Base-by-base conservation (phyloP, 2,113 vertebrate species). In the Diglossa brunneiventris region DNA sequence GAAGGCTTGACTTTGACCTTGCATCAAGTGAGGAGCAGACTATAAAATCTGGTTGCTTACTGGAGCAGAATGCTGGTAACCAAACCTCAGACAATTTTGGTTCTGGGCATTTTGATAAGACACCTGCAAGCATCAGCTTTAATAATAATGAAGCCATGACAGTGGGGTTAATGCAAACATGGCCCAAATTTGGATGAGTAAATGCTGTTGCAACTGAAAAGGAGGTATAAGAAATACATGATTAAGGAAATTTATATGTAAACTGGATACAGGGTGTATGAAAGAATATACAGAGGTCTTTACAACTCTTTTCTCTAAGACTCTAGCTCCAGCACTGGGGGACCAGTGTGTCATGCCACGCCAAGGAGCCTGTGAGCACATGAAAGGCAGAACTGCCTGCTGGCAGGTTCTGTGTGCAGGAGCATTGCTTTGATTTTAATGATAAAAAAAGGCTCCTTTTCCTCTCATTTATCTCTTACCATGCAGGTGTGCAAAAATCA, bases 401-500 rank as follows among this genome's bases (percentile, higher is more conserved):
- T 93, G 80, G 86, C 83, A 92, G 76, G 30, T 21, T 64, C 76
- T 68, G 4, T 70, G 35, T 55, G 66, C 61, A 2, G 0, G 52
- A 89, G 44, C 4, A 0, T 47, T 83, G 42, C 80, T 95, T 92
- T 95, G 89, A 96, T 97, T 96, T 78, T 33, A 70, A 41, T n/a
- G 68, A 95, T 94, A 92, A 93, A 83, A 86, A 72, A 81, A 3
- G 33, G 12, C 20, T 95, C 47, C 20, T 87, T 87, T 92, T 70
- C 61, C 72, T 86, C 67, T 35, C 81, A 23, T 74, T 94, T 41
- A 77, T 81, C 79, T 75, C 77, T 52, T 56, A 84, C 56, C 47
- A 33, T 9, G 24, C 94, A 97, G 94, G 89, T 92, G 92, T 81
- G 68, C 90, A 89, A 93, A 94, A 88, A 30, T 39, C 13, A 64